Conservation (phyloP, 2,113 vertebrate species). For the Elachura formosa region DNA sequence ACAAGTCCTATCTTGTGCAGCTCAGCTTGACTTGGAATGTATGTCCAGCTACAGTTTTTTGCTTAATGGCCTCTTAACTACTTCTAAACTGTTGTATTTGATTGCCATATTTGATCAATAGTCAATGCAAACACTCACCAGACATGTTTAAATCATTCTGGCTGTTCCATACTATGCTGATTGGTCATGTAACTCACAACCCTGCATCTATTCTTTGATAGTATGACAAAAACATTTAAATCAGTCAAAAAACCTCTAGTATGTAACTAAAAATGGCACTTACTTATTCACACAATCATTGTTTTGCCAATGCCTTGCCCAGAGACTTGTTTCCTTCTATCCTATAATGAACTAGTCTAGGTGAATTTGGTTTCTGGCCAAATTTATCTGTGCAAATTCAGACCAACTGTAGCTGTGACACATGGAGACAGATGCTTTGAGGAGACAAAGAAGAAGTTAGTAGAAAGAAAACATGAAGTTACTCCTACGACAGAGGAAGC, state of each 20-base stretch:
- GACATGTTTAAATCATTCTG: background rate
- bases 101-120: background rate
- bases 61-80: background rate
- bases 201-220: background rate
- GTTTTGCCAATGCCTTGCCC: background rate
- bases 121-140: background rate
- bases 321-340: no score
- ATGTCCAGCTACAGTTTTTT: background rate
- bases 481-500: background rate
- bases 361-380: no score
- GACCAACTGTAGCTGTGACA: no score
- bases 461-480: background rate
- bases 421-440: background rate
- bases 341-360: no score
- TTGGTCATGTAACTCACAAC: background rate
- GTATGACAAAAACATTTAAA: background rate
- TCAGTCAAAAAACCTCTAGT: background rate
- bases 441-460: background rate
- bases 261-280: background rate
- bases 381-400: no score
- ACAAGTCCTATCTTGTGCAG: background rate
- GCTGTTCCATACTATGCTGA: background rate
- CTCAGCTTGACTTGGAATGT: background rate
- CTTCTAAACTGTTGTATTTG: background rate
- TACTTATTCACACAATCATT: background rate